phyloP scores from a whole-genome alignment of 2,113 vertebrate genomes.

The Acanthisitta chloris region DNA sequence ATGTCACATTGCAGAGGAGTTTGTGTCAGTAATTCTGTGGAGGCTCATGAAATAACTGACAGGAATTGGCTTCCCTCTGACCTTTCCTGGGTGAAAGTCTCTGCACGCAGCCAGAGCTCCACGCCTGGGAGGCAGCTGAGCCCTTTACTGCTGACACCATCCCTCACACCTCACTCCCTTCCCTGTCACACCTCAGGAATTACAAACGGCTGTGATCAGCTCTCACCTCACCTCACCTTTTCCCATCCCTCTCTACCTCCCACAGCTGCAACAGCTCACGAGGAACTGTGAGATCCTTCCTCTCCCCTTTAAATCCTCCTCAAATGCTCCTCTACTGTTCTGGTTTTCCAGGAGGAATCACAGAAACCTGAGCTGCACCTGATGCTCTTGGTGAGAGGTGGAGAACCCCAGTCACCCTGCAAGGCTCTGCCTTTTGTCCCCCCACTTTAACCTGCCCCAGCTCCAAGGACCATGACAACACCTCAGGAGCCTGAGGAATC shows the following conservation, averaged over 20 bases:
- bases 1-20: not conserved
- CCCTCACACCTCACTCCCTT: not conserved
- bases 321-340: not conserved
- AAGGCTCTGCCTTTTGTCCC: not conserved
- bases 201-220: not conserved
- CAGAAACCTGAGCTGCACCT: not conserved
- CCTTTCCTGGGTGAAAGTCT: not conserved
- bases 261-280: not conserved
- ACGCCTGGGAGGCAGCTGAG: not conserved
- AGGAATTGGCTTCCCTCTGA: not conserved
- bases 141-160: accelerated
- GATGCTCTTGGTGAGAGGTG: accelerated
- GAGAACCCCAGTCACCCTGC: accelerated
- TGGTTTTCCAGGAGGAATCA: not conserved
- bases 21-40: not conserved
- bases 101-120: accelerated
- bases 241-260: not conserved
- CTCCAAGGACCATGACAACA: accelerated
- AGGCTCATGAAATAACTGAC: not conserved
- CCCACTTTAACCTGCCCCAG: not conserved
- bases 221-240: not conserved
- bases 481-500: accelerated
- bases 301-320: not conserved
- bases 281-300: not conserved
- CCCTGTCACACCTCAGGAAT: not conserved